Percentiles rank a stretch among this genome's conserved stretches.
These are phyloP conservation scores for Bubo bubo DNA, from an alignment of 2,113 vertebrate genomes.

Conservation along the genomic window DNA sequence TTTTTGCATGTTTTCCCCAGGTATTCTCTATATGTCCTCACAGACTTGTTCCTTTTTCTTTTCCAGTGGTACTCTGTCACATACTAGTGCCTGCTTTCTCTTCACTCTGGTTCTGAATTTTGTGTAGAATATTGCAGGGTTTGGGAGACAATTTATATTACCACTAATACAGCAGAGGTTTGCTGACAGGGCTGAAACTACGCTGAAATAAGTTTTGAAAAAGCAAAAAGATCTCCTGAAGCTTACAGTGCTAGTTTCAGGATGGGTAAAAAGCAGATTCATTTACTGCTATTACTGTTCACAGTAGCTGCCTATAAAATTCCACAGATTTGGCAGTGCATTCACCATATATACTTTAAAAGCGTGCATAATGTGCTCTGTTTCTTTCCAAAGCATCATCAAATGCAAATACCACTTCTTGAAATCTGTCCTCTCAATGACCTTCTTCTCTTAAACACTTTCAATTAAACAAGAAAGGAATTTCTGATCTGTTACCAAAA, in stretches of 20 bases:
- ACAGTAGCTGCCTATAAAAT: not conserved
- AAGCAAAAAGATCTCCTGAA: not conserved
- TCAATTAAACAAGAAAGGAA: constrained; percentile 46
- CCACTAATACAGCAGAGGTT: not conserved
- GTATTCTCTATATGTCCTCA: not conserved
- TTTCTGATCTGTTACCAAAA: constrained; percentile 52
- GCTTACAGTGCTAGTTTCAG: not conserved
- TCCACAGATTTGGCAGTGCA: not conserved
- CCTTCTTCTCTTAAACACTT: constrained; percentile 24
- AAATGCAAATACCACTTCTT: constrained; percentile 8
- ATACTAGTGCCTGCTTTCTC: not conserved
- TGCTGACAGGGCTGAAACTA: not conserved
- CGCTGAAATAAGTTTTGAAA: not conserved
- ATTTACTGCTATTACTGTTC: not conserved
- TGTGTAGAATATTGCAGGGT: not conserved
- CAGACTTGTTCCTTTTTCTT: not conserved
- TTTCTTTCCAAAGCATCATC: constrained; percentile 32
- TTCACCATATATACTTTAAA: not conserved
- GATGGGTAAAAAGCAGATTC: not conserved
- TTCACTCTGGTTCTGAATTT: not conserved
- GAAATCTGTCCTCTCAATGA: constrained; percentile 48
- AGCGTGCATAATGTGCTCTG: not conserved
- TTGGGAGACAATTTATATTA: not conserved
- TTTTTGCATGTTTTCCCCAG: not conserved
- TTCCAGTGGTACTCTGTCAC: not conserved